These are phyloP conservation scores for Phrynosoma platyrhinos DNA, from an alignment of 2,113 vertebrate genomes.

Conservation along the genomic window DNA sequence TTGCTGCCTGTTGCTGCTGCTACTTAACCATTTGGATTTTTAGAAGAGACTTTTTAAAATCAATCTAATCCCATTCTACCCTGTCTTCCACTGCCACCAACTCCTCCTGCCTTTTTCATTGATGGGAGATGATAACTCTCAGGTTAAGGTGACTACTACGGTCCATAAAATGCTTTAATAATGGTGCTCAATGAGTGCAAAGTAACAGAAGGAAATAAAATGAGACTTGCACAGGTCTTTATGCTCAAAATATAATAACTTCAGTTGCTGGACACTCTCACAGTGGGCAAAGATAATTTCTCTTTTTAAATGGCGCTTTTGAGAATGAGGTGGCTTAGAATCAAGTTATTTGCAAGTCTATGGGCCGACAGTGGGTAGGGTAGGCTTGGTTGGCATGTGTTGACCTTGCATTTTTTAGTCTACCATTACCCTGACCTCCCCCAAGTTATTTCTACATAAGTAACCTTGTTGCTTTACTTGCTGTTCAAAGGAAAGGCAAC, in stretches of 20 bases:
- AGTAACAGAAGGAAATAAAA: background rate
- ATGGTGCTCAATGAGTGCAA: background rate
- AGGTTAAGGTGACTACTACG: background rate
- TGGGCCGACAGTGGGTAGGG: too few relatives aligned
- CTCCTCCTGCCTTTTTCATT: background rate
- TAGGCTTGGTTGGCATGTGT: background rate
- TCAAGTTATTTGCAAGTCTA: background rate
- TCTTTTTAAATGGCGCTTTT: background rate
- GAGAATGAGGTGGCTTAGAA: background rate
- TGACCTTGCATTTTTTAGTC: background rate
- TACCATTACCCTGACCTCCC: background rate
- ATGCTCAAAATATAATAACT: background rate
- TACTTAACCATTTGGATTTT: background rate
- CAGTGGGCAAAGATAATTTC: background rate
- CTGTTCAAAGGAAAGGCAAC: slow-evolving; percentile 2
- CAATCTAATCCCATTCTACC: background rate
- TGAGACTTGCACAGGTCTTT: background rate
- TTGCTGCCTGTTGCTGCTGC: background rate
- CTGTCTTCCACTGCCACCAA: background rate
- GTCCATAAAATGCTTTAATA: background rate
- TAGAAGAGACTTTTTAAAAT: background rate
- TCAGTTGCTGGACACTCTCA: background rate
- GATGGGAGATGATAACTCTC: background rate
- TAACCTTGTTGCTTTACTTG: background rate
- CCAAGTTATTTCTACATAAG: background rate